Base-by-base conservation (phyloP, 2,113 vertebrate genomes). In the Solea solea region DNA sequence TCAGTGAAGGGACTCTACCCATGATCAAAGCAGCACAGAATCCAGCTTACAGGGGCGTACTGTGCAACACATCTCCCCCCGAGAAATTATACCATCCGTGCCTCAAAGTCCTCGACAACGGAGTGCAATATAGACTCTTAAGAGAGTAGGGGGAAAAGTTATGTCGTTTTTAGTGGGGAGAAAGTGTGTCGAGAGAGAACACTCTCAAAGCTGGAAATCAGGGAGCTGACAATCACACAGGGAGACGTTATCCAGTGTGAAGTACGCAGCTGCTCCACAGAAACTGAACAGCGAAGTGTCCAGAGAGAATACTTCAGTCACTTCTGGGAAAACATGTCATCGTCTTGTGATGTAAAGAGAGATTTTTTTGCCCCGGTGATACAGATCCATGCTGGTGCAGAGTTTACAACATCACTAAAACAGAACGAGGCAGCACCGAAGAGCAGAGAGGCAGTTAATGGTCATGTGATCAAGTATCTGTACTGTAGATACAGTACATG, bases 11-110 rank as follows among this genome's bases (percentile, higher is more conserved):
- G 78, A 88, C 88, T 85, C 76, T 85, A 77, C 69, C 71, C 74
- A 80, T 5, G 86, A 91, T 91, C 86, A 89, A 87, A 90, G 90
- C 78, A 51, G 76, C 50, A 25, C 76, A 75, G 82, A 86, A 81
- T 75, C 80, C 86, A 83, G 81, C 78, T 89, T 87, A 90, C 82
- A 81, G 83, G 76, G 67, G 72, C 72, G 34, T 40, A 72, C 71
- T 81, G 74, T 78, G 72, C 49, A 75, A 82, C 81, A 78, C 80
- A 82, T 74, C 63, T 34, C 72, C 72, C 14, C 61, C 28, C 14
- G 34, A 59, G 83, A 82, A 80, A 82, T 64, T 64, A 88, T 80
- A 84, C 75, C 73, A 66, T 78, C 48, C 63, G 59, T 69, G 49
- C 67, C 60, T 58, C 49, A 80, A 72, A 79, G 46, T 15, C 59